These are phyloP conservation scores for Nasua narica DNA, from an alignment of 2,797 vertebrate species.

Conservation along the genomic window DNA sequence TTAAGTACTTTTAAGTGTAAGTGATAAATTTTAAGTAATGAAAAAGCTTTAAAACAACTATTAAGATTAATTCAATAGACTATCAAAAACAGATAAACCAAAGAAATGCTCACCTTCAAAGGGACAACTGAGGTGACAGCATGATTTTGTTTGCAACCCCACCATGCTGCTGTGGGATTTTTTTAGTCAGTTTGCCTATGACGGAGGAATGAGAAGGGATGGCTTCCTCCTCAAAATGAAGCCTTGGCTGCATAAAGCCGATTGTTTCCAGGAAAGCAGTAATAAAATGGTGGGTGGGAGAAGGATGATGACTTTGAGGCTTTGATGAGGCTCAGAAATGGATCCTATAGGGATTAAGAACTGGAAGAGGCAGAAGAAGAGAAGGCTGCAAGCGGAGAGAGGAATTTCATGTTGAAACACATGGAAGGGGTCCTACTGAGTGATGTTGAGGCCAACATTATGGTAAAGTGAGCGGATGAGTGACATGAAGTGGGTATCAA, in stretches of 20 bases:
- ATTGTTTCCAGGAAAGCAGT: not conserved
- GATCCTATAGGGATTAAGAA: not conserved
- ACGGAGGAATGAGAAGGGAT: not conserved
- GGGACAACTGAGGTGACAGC: not conserved
- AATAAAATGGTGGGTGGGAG: not conserved
- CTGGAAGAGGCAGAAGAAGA: conserved; percentile 5
- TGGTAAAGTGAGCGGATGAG: not conserved
- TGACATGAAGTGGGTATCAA: not conserved
- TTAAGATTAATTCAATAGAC: not conserved
- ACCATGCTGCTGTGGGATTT: no score
- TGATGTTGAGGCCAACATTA: not conserved
- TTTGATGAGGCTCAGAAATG: not conserved
- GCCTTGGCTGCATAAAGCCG: not conserved
- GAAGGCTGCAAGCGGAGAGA: conserved; percentile 24
- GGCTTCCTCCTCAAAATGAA: not conserved
- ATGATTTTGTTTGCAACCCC: not conserved
- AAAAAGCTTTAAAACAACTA: not conserved
- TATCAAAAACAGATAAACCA: not conserved
- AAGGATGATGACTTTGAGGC: not conserved
- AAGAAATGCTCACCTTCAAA: not conserved
- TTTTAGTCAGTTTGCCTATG: not conserved
- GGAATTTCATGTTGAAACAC: conserved; percentile 37
- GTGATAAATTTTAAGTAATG: not conserved
- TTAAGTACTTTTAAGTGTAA: not conserved
- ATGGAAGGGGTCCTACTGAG: not conserved